These are phyloP conservation scores for Drosophila novamexicana DNA, from an alignment of 1,140 invertebrate genomes.

Conservation along the genomic window DNA sequence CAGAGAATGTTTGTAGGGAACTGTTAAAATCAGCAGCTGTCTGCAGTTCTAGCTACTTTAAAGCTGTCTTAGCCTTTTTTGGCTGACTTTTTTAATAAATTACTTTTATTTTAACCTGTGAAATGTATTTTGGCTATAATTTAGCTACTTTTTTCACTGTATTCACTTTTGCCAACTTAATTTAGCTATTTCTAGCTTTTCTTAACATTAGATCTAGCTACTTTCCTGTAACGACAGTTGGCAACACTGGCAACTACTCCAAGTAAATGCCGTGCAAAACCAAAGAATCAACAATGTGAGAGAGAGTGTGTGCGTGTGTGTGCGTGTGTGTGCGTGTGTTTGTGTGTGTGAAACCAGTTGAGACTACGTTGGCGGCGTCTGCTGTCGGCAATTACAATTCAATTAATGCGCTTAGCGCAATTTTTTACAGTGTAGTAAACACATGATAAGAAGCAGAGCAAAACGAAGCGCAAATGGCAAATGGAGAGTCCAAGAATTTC, in stretches of 20 bases:
- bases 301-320: constrained; percentile 1
- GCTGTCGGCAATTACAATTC: constrained; percentile 75
- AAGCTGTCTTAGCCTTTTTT: no score
- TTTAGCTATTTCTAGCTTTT: no score
- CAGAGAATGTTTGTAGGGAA: no score
- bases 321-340: constrained; percentile 12
- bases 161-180: no score
- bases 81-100: no score
- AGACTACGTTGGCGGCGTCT: constrained; percentile 5
- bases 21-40: no score
- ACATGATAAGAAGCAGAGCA: constrained; percentile 63
- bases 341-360: constrained; percentile 27
- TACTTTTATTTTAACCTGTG: no score
- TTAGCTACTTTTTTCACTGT: no score
- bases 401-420: constrained; percentile 79
- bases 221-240: no score
- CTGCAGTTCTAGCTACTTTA: no score
- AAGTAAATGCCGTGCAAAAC: constrained; percentile 61
- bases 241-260: constrained; percentile 22
- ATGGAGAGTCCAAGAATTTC: constrained; percentile 65
- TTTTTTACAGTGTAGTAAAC: constrained; percentile 74
- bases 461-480: constrained; percentile 10
- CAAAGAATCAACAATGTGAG: constrained; percentile 41
- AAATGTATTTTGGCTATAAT: no score
- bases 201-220: no score